Conservation (phyloP, 2,888 invertebrate species). For the Acanthopleura granulata region DNA sequence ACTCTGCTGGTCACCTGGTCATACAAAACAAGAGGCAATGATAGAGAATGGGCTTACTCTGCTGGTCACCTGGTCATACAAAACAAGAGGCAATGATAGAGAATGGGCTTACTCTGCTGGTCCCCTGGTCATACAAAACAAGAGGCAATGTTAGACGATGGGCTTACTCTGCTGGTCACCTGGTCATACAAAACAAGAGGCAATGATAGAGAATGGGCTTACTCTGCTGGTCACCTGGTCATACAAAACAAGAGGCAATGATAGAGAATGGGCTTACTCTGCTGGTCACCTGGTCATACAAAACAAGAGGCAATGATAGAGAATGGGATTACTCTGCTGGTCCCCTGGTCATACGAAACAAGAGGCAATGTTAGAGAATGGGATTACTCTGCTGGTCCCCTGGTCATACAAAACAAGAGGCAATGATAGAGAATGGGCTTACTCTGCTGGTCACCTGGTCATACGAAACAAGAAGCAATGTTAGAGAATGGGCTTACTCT, state of each 20-base stretch:
- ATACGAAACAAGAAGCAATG: too few species aligned
- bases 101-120: slow-evolving; percentile 54
- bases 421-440: slow-evolving; percentile 61
- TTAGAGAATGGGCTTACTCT: slow-evolving; percentile 58
- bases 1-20: slow-evolving; percentile 42
- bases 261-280: slow-evolving; percentile 58
- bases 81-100: slow-evolving; percentile 36
- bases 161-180: slow-evolving; percentile 54
- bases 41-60: slow-evolving; percentile 58
- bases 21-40: too few species aligned
- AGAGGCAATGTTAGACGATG: slow-evolving; percentile 48
- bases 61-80: slow-evolving; percentile 35
- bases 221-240: slow-evolving; percentile 42
- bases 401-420: not conserved
- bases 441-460: slow-evolving; percentile 42
- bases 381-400: slow-evolving; percentile 54
- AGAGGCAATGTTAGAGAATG: too few species aligned
- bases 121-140: slow-evolving; percentile 29
- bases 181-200: not conserved
- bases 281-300: slow-evolving; percentile 35
- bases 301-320: slow-evolving; percentile 36
- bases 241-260: too few species aligned
- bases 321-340: slow-evolving; percentile 54
- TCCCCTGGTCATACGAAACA: slow-evolving; percentile 29
- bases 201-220: slow-evolving; percentile 61